phyloP scores from a whole-genome alignment of 1,140 invertebrate species.

The Macrotrachela quadricornifera region DNA sequence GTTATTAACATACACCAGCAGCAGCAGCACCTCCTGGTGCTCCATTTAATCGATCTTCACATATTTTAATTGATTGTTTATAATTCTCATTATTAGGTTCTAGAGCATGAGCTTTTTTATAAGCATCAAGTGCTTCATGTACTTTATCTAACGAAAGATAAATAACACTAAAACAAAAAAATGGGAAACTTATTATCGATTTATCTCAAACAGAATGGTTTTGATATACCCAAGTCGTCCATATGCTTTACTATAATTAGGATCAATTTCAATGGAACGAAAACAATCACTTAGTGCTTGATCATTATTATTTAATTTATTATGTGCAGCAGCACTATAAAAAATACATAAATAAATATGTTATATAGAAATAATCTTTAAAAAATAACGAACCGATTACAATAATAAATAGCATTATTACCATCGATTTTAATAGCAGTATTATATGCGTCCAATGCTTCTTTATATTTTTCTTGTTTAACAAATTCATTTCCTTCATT shows the following conservation, averaged over 20 bases:
- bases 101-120: constrained; percentile 61
- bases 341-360: too few species aligned
- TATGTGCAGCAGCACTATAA: constrained; percentile 59
- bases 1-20: constrained; percentile 19
- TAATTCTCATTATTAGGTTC: constrained; percentile 81
- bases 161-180: too few species aligned
- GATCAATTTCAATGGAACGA: constrained; percentile 61
- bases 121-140: constrained; percentile 54
- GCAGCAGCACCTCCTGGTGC: constrained; percentile 11
- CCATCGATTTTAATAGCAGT: constrained; percentile 60
- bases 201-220: too few species aligned
- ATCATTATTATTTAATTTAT: constrained; percentile 54
- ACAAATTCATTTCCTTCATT: constrained; percentile 55
- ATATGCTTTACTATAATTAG: constrained; percentile 77
- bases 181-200: neutral
- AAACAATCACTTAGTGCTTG: constrained; percentile 68
- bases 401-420: constrained; percentile 74
- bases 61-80: constrained; percentile 56
- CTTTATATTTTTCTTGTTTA: constrained; percentile 51
- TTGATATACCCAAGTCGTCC: constrained; percentile 51
- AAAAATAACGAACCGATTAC: constrained; percentile 42
- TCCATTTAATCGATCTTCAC: constrained; percentile 41
- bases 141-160: too few species aligned
- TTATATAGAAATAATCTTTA: too few species aligned
- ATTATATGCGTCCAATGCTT: constrained; percentile 58